Conservation (phyloP, 2,888 invertebrate genomes). For the Microctonus brassicae region DNA sequence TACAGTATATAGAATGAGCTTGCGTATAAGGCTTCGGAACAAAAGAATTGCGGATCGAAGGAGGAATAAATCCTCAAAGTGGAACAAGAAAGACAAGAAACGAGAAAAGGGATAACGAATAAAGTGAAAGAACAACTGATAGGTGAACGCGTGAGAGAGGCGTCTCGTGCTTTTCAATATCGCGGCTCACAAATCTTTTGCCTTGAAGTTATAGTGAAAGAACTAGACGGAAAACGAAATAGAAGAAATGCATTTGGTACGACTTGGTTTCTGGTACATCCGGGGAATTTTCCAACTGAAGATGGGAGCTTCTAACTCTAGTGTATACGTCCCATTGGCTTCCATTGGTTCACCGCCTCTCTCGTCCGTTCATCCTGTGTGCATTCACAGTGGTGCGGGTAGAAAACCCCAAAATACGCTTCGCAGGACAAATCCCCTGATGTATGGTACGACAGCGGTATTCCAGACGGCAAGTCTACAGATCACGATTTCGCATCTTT, state of each 20-base stretch:
- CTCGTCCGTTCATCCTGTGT: conserved; percentile 27
- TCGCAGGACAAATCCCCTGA: conserved; percentile 49
- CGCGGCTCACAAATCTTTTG: conserved; percentile 51
- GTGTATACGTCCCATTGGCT: conserved; percentile 28
- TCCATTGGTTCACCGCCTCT: conserved; percentile 24
- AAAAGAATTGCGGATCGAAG: conserved; percentile 26
- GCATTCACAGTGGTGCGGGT: conserved; percentile 11
- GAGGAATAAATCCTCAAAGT: conserved; percentile 18
- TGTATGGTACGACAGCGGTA: conserved; percentile 43
- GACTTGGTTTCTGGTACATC: conserved; percentile 27
- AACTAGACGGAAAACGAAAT: conserved; percentile 16
- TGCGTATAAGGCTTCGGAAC: not conserved
- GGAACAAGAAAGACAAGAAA: conserved; percentile 11
- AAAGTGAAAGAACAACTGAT: conserved; percentile 27
- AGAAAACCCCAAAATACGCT: conserved; percentile 50
- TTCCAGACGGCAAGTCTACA: not conserved
- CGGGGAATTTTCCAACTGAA: conserved; percentile 18
- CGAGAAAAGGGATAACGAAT: conserved; percentile 31
- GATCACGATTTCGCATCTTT: conserved; percentile 16
- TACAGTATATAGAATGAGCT: conserved; percentile 18
- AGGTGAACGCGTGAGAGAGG: conserved; percentile 6
- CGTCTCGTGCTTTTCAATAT: conserved; percentile 49
- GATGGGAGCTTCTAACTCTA: conserved; percentile 24
- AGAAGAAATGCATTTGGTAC: conserved; percentile 28
- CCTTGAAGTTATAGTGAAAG: conserved; percentile 27